Evolutionary conservation across 2,113 vertebrate species (phyloP).

Genomic region (Hystrix cristata): DNA sequence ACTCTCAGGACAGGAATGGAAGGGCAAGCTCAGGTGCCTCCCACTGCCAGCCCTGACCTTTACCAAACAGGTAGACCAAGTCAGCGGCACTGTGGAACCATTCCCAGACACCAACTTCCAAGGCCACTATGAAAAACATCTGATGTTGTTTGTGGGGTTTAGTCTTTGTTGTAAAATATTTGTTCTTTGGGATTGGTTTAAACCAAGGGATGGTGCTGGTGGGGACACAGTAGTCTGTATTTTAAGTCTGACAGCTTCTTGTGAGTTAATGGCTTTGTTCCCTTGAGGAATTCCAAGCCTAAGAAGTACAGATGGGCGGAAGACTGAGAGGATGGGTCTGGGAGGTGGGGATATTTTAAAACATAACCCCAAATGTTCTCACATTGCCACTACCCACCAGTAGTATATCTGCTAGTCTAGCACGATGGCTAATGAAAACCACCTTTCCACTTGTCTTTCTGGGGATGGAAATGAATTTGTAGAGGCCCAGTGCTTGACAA

Average conservation of each 20-base stretch:
- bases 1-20: no score
- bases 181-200: neutral
- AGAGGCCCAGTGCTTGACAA: neutral
- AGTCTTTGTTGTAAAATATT: neutral
- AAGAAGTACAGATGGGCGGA: neutral
- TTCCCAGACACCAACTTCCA: neutral
- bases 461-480: neutral
- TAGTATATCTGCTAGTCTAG: neutral
- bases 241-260: neutral
- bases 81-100: neutral
- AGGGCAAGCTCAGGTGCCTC: neutral
- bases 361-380: neutral
- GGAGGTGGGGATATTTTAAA: neutral
- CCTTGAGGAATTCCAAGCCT: neutral
- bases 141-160: neutral
- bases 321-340: neutral
- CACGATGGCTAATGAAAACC: neutral
- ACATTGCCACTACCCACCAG: neutral
- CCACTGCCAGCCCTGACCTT: neutral
- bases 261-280: neutral
- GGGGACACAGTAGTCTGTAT: neutral
- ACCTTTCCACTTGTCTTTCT: neutral
- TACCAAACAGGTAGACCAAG: neutral
- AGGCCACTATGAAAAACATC: neutral
- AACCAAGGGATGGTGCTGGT: neutral